Evolutionary conservation across 2,888 invertebrate genomes (phyloP), one percentile per base, ranked within the genome.

Genomic region (Encarsia formosa): DNA sequence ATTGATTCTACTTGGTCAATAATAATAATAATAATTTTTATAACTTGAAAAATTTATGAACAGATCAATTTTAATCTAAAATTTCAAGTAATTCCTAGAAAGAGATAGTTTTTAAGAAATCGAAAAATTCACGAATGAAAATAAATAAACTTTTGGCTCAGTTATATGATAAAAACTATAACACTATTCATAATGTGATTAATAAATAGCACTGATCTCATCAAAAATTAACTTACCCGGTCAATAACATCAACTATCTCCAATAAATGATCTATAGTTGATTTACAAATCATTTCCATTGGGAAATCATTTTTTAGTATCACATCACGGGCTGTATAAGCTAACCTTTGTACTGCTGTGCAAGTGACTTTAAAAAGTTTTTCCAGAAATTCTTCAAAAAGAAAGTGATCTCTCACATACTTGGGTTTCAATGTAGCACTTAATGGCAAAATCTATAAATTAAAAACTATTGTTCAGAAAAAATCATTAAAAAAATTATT

Each of bases 341-440:
- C 79, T 0, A 83, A 71, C 52, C 83, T 77, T 2, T 82, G 75
- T 0, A 86, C 84, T 37, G 82, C 79, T 61, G 84, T 82, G 47
- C 83, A 84, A 1, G 83, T 78, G 13, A 81, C 76, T 43, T 81
- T 79, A 50, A 86, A 76, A 2, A 87, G 61, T 63, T 83, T 84
- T 51, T 77, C 73, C 26, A 81, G 64, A 61, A 81, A 87, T 49
- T 80, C 77, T 46, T 83, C 80, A 15, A 85, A 77, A 15, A 79
- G 71, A 40, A 79, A 79, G 43, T 80, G 62, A 39, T 63, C 74
- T 2, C 69, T 64, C 34, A 72, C 68, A 32, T 68, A 65, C 18
- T 57, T 57, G 3, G 62, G 61, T 52, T 59, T 69, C 31, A 79
- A 69, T 31, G 78, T 74, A 31, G 75, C 70, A 24, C 83, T 67